Conservation (phyloP, 1,140 invertebrate genomes). For the Trichogramma pretiosum region DNA sequence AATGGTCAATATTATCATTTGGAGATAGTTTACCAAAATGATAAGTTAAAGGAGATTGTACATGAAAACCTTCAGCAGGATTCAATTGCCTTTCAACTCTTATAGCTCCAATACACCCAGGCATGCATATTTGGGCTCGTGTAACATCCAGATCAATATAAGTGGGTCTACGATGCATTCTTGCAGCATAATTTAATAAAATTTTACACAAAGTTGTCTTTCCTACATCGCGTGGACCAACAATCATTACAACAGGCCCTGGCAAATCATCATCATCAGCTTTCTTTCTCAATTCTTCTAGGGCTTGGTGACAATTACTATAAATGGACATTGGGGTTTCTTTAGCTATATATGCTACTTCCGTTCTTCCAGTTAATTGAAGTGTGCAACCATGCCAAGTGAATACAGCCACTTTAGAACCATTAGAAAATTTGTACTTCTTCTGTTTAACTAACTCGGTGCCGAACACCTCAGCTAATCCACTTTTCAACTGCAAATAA, state of each 20-base stretch:
- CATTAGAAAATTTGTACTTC: conserved; percentile 78
- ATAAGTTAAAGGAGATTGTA: conserved; percentile 83
- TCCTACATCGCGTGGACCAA: conserved; percentile 91
- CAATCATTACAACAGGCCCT: conserved; percentile 80
- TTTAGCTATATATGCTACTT: conserved; percentile 87
- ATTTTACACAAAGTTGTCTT: conserved; percentile 88
- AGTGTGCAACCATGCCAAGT: conserved; percentile 92
- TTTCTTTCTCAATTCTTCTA: conserved; percentile 79
- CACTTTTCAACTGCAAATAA: conserved; percentile 67
- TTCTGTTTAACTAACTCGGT: conserved; percentile 91
- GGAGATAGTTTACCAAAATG: conserved; percentile 86
- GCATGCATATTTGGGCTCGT: conserved; percentile 86
- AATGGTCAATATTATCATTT: conserved; percentile 71
- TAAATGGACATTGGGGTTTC: conserved; percentile 95
- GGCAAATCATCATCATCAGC: conserved; percentile 63
- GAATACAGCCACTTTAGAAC: conserved; percentile 90
- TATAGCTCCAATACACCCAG: conserved; percentile 82
- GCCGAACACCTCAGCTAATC: conserved; percentile 92
- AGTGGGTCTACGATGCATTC: conserved; percentile 74
- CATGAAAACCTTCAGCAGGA: conserved; percentile 85
- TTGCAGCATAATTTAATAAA: conserved; percentile 86
- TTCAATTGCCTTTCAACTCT: conserved; percentile 82
- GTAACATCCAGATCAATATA: conserved; percentile 95
- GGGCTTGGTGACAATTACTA: conserved; percentile 85
- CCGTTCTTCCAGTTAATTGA: conserved; percentile 74